phyloP scores from a whole-genome alignment of 2,888 invertebrate species.

The Chirona hameri region DNA sequence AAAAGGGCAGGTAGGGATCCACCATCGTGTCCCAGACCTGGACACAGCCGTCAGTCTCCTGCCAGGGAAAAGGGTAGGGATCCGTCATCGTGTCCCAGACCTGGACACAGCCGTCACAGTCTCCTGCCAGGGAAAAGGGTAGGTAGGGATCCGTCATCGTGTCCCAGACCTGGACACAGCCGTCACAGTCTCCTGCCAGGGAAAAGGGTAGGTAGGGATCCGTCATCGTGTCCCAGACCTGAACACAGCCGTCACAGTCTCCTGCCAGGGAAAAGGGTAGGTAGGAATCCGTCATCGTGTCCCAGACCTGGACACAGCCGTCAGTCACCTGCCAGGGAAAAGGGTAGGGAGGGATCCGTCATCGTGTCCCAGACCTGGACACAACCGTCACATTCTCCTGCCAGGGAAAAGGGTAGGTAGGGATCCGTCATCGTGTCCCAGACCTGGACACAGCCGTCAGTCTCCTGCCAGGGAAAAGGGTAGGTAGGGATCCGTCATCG shows the following conservation, averaged over 20 bases:
- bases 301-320: background rate
- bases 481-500: background rate
- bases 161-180: background rate
- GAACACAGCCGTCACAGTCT: too few species aligned
- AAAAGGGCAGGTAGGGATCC: too few species aligned
- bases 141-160: background rate
- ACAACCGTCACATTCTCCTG: background rate
- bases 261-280: too few species aligned
- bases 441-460: too few species aligned
- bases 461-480: background rate
- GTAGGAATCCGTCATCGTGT: background rate
- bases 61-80: background rate
- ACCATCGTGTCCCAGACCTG: conserved; percentile 8
- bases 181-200: background rate
- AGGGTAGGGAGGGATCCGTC: background rate
- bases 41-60: too few species aligned
- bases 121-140: background rate
- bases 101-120: too few species aligned
- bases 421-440: conserved; percentile 4
- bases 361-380: conserved; percentile 6
- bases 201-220: too few species aligned
- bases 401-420: too few species aligned
- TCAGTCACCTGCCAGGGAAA: background rate
- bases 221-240: conserved; percentile 7
- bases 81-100: conserved; percentile 2